Evolutionary conservation across 2,113 vertebrate species (phyloP).

Genomic region (Tapirus terrestris): DNA sequence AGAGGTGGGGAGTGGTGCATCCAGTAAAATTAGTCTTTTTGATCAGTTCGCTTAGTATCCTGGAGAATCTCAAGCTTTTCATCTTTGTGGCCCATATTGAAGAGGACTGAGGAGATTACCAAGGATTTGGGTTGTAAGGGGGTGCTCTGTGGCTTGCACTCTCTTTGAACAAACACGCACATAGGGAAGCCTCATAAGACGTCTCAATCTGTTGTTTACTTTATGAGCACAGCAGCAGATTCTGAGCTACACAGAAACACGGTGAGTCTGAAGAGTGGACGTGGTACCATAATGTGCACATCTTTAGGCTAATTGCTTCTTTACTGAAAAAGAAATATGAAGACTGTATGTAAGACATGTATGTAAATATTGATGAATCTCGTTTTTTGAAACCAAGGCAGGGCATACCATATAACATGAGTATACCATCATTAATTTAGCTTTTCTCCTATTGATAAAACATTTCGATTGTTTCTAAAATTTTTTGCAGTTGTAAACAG

Average conservation of each 20-base stretch:
- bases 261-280: background rate
- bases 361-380: background rate
- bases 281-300: background rate
- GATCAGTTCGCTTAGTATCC: background rate
- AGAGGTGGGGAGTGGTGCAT: rapidly evolving
- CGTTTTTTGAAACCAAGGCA: background rate
- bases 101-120: background rate
- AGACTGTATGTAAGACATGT: background rate
- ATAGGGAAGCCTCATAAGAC: background rate
- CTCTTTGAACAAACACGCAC: background rate
- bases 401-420: background rate
- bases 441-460: background rate
- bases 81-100: background rate
- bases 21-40: background rate
- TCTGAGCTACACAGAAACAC: background rate
- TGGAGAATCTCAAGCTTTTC: background rate
- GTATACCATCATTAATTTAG: background rate
- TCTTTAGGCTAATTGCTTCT: background rate
- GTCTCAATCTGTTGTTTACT: background rate
- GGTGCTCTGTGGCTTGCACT: background rate
- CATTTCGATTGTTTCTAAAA: background rate
- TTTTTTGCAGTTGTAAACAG: background rate
- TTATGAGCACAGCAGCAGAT: background rate
- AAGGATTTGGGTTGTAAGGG: background rate
- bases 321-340: background rate